These are phyloP conservation scores for Trachelus troglodyta DNA, from an alignment of 2,888 invertebrate species.

Conservation along the genomic window DNA sequence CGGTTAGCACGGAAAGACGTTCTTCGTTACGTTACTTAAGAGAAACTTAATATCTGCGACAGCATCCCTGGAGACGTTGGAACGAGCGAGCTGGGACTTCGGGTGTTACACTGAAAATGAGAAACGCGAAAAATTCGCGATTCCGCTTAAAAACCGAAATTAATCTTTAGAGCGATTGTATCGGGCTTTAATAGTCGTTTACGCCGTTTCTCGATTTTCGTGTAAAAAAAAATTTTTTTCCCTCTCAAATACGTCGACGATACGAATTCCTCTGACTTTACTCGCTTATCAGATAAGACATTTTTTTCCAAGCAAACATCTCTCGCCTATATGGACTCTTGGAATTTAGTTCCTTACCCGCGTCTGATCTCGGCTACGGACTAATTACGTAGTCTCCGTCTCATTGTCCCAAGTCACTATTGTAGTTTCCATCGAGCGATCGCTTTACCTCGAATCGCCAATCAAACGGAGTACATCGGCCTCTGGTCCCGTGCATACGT, in stretches of 20 bases:
- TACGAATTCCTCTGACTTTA: neutral
- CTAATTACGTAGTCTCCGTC: neutral
- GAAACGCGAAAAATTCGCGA: neutral
- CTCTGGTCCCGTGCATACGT: neutral
- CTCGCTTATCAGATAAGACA: neutral
- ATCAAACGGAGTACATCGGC: neutral
- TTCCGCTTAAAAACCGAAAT: no score
- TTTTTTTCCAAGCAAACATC: neutral
- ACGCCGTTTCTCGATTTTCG: no score
- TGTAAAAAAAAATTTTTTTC: no score
- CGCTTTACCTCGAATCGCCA: neutral
- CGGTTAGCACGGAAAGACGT: neutral
- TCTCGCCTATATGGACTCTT: neutral
- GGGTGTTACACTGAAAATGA: neutral
- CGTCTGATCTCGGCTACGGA: no score
- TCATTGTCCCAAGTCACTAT: neutral
- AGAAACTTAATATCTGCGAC: neutral
- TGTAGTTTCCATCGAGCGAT: neutral
- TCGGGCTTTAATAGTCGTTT: no score
- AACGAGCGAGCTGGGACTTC: neutral
- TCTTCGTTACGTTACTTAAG: neutral
- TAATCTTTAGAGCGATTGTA: no score
- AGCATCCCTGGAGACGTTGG: neutral
- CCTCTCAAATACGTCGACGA: no score
- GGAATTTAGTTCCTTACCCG: neutral